Base-by-base conservation (phyloP, 2,888 invertebrate genomes). In the Minunthozetes semirufus region DNA sequence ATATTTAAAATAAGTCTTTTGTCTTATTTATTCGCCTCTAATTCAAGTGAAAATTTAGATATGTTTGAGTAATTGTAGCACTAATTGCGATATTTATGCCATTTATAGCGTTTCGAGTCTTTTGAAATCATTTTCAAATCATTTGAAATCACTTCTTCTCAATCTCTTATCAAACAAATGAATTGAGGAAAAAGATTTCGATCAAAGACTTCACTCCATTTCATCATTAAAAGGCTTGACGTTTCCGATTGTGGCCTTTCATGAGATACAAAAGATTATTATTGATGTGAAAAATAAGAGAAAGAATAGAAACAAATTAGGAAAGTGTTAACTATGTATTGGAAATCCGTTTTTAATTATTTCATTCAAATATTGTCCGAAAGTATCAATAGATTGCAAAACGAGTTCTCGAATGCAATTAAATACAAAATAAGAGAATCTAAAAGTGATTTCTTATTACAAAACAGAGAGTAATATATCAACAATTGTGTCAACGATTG, bases 401-500 rank as follows among this genome's bases (percentile, higher is more conserved):
- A 66, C 63, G 19, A 66, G 63, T 66, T 66, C 38, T 38, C 13
- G n/a, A 22, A 25, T 13, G 3, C 15, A 59, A 27, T 25, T 19
- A 19, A 19, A 19, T 22, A 6, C 53, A 53, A 53, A 19, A 9
- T 5, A 1, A 53, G n/a, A 19, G 53, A 53, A 3, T 19, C 6
- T 19, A 19, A 53, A 53, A 53, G 22, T 19, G 13, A 19, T 66
- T 17, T 66, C 15, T 38, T 38, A 8, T 66, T 33, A 33, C 25
- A 22, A 22, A 27, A 59, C 4, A 33, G 63, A 66, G 29, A 66
- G 38, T 66, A 66, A 66, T 66, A 66, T 61, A 33, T 66, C 19
- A 66, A 66, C 63, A 66, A 66, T 66, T 66, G 63, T 66, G 63
- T 66, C 63, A 66, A 66, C 38, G 38, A 66, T 66, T 33, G 33